These are phyloP conservation scores for Tachina fera DNA, from an alignment of 2,888 invertebrate species.

Conservation along the genomic window DNA sequence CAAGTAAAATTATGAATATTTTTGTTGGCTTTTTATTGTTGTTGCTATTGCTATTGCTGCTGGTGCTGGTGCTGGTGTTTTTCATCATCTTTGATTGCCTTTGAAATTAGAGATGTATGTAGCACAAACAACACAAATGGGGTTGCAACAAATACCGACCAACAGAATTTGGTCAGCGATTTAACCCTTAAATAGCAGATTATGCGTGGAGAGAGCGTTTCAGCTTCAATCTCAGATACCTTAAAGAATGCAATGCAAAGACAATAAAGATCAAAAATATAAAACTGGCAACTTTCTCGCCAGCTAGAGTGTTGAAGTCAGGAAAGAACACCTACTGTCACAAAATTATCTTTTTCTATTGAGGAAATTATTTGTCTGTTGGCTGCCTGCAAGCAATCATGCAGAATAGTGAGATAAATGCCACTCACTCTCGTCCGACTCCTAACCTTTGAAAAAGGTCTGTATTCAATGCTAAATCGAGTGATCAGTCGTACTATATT, in stretches of 20 bases:
- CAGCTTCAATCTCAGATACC: neutral
- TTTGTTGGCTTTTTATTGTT: conserved; percentile 38
- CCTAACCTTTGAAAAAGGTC: no score
- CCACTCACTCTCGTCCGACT: no score
- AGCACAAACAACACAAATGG: conserved; percentile 19
- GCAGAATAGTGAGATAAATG: no score
- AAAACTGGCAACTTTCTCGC: no score
- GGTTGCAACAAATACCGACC: conserved; percentile 46
- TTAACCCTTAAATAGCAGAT: conserved; percentile 65
- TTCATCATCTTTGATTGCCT: conserved; percentile 42
- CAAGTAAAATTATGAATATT: conserved; percentile 71
- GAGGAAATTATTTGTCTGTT: no score
- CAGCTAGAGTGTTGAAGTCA: no score
- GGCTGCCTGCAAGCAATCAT: no score
- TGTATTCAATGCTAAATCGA: no score
- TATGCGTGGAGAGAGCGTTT: conserved; percentile 5
- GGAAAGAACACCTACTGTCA: no score
- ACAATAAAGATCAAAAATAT: no score
- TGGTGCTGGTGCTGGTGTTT: conserved; percentile 53
- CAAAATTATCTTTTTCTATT: no score
- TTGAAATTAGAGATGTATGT: conserved; percentile 58
- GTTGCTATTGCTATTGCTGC: conserved; percentile 19
- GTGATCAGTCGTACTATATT: no score
- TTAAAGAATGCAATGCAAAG: neutral
- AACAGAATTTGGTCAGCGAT: conserved; percentile 57